Percentiles rank a stretch among this genome's conserved stretches.
Evolutionary conservation across 2,888 invertebrate species (phyloP).

Genomic region (Koerneria pararmatus): DNA sequence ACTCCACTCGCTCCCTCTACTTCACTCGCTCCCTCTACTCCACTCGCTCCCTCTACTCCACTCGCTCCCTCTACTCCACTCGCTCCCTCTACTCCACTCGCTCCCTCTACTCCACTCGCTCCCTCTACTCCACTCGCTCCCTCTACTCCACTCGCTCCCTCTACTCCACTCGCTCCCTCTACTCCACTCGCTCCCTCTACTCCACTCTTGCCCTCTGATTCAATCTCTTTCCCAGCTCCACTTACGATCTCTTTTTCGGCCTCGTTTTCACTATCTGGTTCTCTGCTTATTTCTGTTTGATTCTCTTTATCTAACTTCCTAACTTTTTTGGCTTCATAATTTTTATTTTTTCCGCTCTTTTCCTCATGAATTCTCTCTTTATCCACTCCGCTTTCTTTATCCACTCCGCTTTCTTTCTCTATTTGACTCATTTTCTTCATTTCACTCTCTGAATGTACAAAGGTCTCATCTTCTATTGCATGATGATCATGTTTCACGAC

Average conservation of each 20-base stretch:
- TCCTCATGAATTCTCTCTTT: too few relatives aligned
- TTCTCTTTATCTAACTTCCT: neutral
- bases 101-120: conserved; percentile 12
- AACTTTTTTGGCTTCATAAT: too few relatives aligned
- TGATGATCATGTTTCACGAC: neutral
- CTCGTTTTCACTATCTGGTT: neutral
- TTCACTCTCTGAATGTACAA: too few relatives aligned
- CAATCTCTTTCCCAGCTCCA: neutral
- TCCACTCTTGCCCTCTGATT: neutral
- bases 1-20: too few relatives aligned
- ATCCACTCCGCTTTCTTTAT: too few relatives aligned
- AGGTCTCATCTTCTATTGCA: too few relatives aligned
- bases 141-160: conserved; percentile 10
- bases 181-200: neutral
- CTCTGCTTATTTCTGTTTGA: neutral
- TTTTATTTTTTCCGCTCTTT: too few relatives aligned
- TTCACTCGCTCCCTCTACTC: too few relatives aligned
- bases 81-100: neutral
- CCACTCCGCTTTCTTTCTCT: too few relatives aligned
- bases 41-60: too few relatives aligned
- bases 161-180: neutral
- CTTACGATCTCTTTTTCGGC: neutral
- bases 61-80: too few relatives aligned
- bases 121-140: conserved; percentile 1
- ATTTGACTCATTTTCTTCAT: too few relatives aligned